Evolutionary conservation across 2,888 invertebrate species (phyloP), one percentile per base, ranked within the genome.

Genomic region (Hypolimnas misippus): DNA sequence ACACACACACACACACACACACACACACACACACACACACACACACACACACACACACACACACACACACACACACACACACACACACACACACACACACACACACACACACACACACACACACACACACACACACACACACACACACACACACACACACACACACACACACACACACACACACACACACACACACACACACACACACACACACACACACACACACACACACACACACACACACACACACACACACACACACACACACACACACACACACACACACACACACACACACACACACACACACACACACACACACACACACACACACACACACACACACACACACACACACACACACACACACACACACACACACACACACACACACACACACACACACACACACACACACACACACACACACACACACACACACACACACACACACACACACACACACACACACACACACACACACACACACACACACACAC

Each of bases 141-240:
- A 6, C 29, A 29, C 29, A 29, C 29, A 6, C 29, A 29, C 29
- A 29, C 29, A 6, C 29, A 29, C 29, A 29, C 29, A 6, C 29
- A 29, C 29, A 29, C 29, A 6, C 29, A 29, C 29, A 29, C 29
- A 6, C 29, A 29, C 29, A 29, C 29, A 6, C 29, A 29, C 29
- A 29, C 29, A 6, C 29, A 29, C 29, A 29, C 29, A 6, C 29
- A 29, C 29, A 29, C 29, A 6, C 29, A 29, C 29, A 29, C 29
- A 6, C 29, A 29, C 29, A 29, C 29, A n/a, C 44, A 44, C 44
- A 44, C 44, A 16, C 44, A 44, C 44, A 44, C 44, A 16, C 44
- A 44, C 44, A 44, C 44, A 16, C 44, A 44, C 44, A 44, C 44
- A 16, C 44, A 44, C 44, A 44, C 44, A 16, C 44, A 44, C 44